Evolutionary conservation across 2,113 vertebrate genomes (phyloP), one percentile per base, ranked within the genome.

Genomic region (Candoia aspera): DNA sequence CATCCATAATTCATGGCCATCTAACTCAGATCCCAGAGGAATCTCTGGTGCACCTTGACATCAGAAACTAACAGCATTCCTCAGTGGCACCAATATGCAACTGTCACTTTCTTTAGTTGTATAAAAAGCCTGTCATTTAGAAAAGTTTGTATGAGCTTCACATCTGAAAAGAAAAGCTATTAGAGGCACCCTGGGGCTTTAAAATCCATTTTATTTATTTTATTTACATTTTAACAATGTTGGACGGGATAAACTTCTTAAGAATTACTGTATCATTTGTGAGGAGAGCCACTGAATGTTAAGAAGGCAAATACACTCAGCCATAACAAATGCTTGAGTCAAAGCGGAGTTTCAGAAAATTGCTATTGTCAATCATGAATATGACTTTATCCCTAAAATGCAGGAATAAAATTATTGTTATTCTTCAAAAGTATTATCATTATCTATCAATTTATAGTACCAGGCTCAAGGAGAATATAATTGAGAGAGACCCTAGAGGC

Each of bases 161-260:
- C 88, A 92, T 94, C 88, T 95, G 90, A 94, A 92, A 95, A 90
- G 94, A 95, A 97, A 97, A 93, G 88, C 93, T 96, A 95, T 96
- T 96, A 97, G 92, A 96, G 90, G 90, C 33, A 96, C 91, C 92
- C 93, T 54, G 83, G 88, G 92, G 93, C 93, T 97, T 94, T 92
- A 96, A 94, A 96, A 95, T 95, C 85, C 57, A 91, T 94, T 97
- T 96, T 96, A 92, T 97, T 97, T 97, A 95, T 94, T 96, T 97
- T 97, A 96, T 97, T 97, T 97, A 97, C 93, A 97, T 97, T 97
- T 97, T 95, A 95, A 96, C 94, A 93, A 91, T 91, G 87, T 95
- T 96, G 95, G 94, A 97, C 88, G 92, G 95, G 90, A 92, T 94
- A 97, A 96, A 95, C 84, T 92, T 96, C 94, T 96, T 96, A 96